Evolutionary conservation across 2,797 vertebrate genomes (phyloP), one percentile per base, ranked within the genome.

Genomic region (Alca torda): DNA sequence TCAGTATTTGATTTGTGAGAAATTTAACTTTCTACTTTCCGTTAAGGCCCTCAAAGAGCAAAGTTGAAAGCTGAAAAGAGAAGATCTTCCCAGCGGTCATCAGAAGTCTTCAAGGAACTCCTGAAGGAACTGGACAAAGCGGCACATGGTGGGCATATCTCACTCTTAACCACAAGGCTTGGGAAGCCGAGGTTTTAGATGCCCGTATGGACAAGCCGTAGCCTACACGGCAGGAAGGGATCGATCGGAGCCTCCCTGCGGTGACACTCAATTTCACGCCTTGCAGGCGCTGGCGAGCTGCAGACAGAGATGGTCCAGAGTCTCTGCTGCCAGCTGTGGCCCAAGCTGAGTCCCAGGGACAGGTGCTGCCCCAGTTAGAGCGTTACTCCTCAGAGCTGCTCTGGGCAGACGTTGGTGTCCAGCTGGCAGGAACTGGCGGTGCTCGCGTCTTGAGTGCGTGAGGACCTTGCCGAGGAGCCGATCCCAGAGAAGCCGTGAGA

Each of bases 101-200:
- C 23, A 25, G 6, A 21, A 28, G 6, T 8, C 31, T 8, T 74
- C 21, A 35, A 15, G 41, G 8, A 16, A n/a, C 19, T 57, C 24
- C 24, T 57, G 4, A 16, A 20, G 5, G 25, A 46, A 6, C 7
- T 59, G 72, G 73, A 59, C 19, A 23, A 16, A n/a, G 69, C 69
- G 28, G 21, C 30, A 33, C 30, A 19, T 3, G 37, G 69, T 54
- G 51, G 16, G 37, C 13, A 60, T 11, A 2, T 25, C 39, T 19
- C 46, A 4, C 37, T 24, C 41, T 18, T 11, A 31, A 10, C 3
- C 48, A 6, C 16, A 16, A n/a, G 25, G 16, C 25, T 0, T n/a
- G 81, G 39, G 45, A 50, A 48, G 39, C 25, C 51, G 37, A 15
- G 41, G 48, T 15, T 17, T 46, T 7, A 20, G 50, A 18, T 4